These are phyloP conservation scores for Jacana jacana DNA, from an alignment of 2,113 vertebrate species.

Conservation along the genomic window DNA sequence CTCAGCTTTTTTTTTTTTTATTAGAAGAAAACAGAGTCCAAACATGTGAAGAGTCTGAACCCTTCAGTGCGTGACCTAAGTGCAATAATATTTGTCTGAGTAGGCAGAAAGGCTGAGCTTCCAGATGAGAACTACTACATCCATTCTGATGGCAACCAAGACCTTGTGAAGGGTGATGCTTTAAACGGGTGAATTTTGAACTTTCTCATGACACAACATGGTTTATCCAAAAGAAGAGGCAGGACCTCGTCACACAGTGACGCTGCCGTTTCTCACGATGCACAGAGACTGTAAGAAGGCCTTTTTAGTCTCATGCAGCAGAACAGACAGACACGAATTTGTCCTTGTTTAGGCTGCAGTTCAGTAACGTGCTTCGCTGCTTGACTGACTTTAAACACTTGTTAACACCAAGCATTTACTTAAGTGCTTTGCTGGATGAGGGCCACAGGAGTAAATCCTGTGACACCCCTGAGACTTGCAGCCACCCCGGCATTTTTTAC, in stretches of 20 bases:
- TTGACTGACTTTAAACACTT: neutral
- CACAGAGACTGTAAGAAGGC: neutral
- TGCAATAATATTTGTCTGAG: conserved; percentile 2
- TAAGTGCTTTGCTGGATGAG: neutral
- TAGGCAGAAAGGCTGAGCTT: neutral
- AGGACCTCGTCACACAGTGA: neutral
- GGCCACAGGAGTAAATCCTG: neutral
- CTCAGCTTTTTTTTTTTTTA: neutral
- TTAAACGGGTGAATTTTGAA: neutral
- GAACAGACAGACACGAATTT: neutral
- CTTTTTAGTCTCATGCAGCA: neutral
- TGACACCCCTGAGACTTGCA: neutral
- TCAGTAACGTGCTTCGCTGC: neutral
- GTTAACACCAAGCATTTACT: neutral
- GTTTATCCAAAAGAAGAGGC: neutral
- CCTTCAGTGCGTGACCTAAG: neutral
- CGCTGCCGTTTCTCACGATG: rapidly evolving
- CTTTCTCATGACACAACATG: neutral
- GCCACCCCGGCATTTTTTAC: neutral
- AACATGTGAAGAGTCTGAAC: neutral
- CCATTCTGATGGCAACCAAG: neutral
- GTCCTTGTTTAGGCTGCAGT: neutral
- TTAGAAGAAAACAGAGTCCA: neutral
- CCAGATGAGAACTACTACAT: neutral
- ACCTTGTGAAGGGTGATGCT: neutral